These are phyloP conservation scores for Zalophus californianus DNA, from an alignment of 2,797 vertebrate genomes.

Conservation along the genomic window DNA sequence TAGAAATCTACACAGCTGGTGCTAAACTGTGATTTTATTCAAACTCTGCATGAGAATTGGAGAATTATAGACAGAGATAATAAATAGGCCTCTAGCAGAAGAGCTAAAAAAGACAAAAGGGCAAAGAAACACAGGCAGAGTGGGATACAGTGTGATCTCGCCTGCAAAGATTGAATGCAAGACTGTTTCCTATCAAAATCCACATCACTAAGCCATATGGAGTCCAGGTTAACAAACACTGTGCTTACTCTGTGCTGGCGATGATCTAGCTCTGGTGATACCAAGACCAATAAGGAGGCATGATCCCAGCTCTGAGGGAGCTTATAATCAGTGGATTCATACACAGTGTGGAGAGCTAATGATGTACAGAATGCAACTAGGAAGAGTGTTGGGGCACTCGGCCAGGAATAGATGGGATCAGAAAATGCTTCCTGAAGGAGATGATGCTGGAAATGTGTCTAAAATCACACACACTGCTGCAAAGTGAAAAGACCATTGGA, in stretches of 20 bases:
- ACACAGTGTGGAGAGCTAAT: neutral
- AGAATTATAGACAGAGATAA: slow-evolving; percentile 9
- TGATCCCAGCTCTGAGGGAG: neutral
- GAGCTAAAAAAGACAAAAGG: slow-evolving; percentile 18
- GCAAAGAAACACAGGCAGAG: neutral
- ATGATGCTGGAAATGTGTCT: neutral
- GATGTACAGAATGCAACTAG: neutral
- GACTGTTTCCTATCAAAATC: neutral
- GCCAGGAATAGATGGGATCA: neutral
- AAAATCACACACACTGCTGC: neutral
- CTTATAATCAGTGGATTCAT: neutral
- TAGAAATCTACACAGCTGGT: slow-evolving; percentile 37
- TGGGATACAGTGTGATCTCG: neutral
- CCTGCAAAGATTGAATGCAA: neutral
- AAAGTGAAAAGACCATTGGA: neutral
- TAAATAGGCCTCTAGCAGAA: slow-evolving; percentile 26
- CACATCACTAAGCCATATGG: neutral
- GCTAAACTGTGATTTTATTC: slow-evolving; percentile 40
- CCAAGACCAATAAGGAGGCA: neutral
- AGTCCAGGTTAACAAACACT: neutral
- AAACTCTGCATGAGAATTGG: neutral
- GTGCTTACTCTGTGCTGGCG: neutral
- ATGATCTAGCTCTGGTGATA: neutral
- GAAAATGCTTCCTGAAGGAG: neutral
- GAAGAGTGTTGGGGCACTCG: neutral